Base-by-base conservation (phyloP, 2,888 invertebrate genomes). In the Blastobasis adustella region DNA sequence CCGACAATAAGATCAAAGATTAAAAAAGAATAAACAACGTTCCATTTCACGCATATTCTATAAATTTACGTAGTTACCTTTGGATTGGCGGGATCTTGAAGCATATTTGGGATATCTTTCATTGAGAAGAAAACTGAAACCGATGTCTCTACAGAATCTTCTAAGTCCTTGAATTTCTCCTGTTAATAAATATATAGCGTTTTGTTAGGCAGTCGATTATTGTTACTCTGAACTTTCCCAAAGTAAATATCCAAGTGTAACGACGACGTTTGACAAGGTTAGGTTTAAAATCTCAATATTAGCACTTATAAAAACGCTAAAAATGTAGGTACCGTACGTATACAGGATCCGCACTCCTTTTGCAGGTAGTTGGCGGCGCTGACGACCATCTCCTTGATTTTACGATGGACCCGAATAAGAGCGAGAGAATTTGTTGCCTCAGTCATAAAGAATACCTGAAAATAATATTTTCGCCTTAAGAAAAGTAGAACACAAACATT, bases 381-480 rank as follows among this genome's bases (percentile, higher is more conserved):
- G 6, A 61, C 65, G 39, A 93, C 85, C 4, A 83, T 80, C 0
- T 78, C 68, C 58, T 81, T 82, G 5, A 94, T 89, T 49, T 90
- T 88, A 1, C 66, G 51, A 40, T 91, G 79, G 0, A 93, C 91
- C 6, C 76, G 73, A 10, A 90, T 72, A 4, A 90, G 62, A 0
- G 91, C 82, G 1, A 90, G 65, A 0, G 90, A 89, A 4, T 83
- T 76, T 0, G 89, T 84, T 48, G 91, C 89, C 58, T 92, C 91
- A 49, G 91, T 91, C 90, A 93, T 91, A 70, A 91, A 93, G 67
- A 84, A 90, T n/a, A 93, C 82, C 73, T 90, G 79, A 0, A 52
- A 53, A 2, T 23, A 23, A 23, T 23, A 23, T 23, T 23, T 23
- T 23, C 23, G 1, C 23, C 23, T 23, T 23, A 23, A n/a, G 23